Evolutionary conservation across 1,140 invertebrate genomes (phyloP), one percentile per base, ranked within the genome.

Genomic region (Eupristina koningsbergeri): DNA sequence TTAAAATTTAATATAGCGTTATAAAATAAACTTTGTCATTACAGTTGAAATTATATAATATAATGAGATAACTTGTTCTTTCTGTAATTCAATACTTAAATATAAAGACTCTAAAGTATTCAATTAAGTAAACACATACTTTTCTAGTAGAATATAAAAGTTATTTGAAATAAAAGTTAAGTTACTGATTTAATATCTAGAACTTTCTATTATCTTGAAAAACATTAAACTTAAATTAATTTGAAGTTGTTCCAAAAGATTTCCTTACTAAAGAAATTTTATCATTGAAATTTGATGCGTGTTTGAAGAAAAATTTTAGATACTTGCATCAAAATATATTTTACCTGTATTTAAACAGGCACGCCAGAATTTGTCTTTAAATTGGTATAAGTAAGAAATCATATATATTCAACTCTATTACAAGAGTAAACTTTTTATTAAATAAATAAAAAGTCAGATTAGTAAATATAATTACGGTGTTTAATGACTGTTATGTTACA

Each of bases 211-310:
- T 64, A 64, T 34, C 31, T 64, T 71, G 67, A 71, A 71, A 71
- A 34, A 17, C 34, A n/a, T 63, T 17, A 63, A 77, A 58, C n/a
- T 58, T 63, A 11, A 13, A 61, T 36, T 53, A 58, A 77, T 77
- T 77, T 41, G 50, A 15, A 77, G 34, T 26, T 58, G 22, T 58
- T 77, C 36, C 58, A 53, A 77, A 36, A n/a, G 13, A 77, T 77
- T 77, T 63, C n/a, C 22, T 77, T 61, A 47, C 31, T 76, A 76
- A 36, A 31, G 29, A 13, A 50, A 29, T 76, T 76, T 76, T 75
- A 75, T 75, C 6, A 26, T 29, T 75, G 13, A 47, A 19, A 58
- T 58, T 58, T 58, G 53, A 74, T 74, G 41, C 29, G 15, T 74
- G 13, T 29, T 29, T 29, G 15, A 29, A 41, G 47, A 47, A 74